Percentiles rank a stretch among this genome's conserved stretches.
Evolutionary conservation across 2,888 invertebrate species (phyloP).

Genomic region (Strigamia maritima): DNA sequence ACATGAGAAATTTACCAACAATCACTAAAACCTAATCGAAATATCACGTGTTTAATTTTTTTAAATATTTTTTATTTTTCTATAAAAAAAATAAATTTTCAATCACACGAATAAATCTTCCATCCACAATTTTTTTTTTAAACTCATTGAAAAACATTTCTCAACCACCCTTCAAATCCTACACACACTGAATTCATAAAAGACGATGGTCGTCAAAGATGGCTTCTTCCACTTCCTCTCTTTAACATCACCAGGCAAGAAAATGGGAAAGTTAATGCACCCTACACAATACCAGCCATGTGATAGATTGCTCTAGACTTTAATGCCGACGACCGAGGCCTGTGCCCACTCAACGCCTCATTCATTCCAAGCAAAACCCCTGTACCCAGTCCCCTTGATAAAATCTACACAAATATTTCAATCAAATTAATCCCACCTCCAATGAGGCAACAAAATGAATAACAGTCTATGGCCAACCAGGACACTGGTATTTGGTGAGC

Average conservation of each 20-base stretch:
- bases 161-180: constrained; percentile 23
- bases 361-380: neutral
- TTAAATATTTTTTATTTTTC: neutral
- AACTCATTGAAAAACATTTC: constrained; percentile 18
- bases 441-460: constrained; percentile 16
- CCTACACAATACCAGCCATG: constrained; percentile 10
- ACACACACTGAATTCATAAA: constrained; percentile 19
- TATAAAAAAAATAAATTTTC: neutral
- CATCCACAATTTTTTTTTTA: neutral
- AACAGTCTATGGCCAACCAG: neutral
- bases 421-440: constrained; percentile 15
- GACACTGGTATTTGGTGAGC: constrained; percentile 18
- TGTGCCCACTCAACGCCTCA: constrained; percentile 19
- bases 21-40: neutral
- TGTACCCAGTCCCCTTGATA: neutral
- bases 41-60: neutral
- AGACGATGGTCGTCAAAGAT: constrained; percentile 18
- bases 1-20: neutral
- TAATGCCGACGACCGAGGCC: constrained; percentile 16
- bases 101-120: constrained; percentile 8
- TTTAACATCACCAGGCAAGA: constrained; percentile 19
- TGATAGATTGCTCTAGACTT: constrained; percentile 15
- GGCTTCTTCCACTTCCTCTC: constrained; percentile 31
- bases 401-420: constrained; percentile 23
- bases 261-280: constrained; percentile 23